Evolutionary conservation across 2,113 vertebrate species (phyloP), one percentile per base, ranked within the genome.

Genomic region (Callaeas wilsoni): DNA sequence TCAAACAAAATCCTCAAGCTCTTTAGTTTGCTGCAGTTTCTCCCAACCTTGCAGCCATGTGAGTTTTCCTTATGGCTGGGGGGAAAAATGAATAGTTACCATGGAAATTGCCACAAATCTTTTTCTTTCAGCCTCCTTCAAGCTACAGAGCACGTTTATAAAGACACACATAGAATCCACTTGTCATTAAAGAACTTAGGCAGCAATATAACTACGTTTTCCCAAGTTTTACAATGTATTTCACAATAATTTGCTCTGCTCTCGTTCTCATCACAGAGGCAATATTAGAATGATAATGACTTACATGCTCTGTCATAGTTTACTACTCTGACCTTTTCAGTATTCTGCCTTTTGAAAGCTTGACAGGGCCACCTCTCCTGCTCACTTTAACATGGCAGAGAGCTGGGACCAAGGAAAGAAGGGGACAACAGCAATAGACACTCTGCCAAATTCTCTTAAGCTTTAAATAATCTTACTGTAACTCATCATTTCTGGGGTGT

Each of bases 321-420:
- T 97, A 93, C 94, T 93, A 78, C 79, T 26, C 42, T 98, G 97
- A 98, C 97, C 97, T 98, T 98, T 98, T 97, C 97, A 98, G 79
- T 96, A 98, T 96, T 95, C 96, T 97, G 87, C 91, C 82, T 89
- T 82, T 81, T 80, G 95, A 97, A 91, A 94, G 90, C 90, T 91
- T 96, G 97, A 97, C 97, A 97, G 91, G 93, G 92, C 91, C 81
- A 97, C 92, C 84, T 96, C 94, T 94, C 83, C 92, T 55, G 59
- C 50, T 56, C 81, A 53, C 49, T 73, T 79, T 93, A 96, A 79
- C 75, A 26, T 80, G 85, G 87, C 63, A 96, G 71, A 82, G 95
- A 95, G 64, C 92, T 96, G 88, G 84, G 96, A 87, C 74, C 67
- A 63, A 53, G 69, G 55, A 78, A 76, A 17, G 88, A 76, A 90